Base-by-base conservation (phyloP, 2,113 vertebrate genomes). In the Gambusia holbrooki region DNA sequence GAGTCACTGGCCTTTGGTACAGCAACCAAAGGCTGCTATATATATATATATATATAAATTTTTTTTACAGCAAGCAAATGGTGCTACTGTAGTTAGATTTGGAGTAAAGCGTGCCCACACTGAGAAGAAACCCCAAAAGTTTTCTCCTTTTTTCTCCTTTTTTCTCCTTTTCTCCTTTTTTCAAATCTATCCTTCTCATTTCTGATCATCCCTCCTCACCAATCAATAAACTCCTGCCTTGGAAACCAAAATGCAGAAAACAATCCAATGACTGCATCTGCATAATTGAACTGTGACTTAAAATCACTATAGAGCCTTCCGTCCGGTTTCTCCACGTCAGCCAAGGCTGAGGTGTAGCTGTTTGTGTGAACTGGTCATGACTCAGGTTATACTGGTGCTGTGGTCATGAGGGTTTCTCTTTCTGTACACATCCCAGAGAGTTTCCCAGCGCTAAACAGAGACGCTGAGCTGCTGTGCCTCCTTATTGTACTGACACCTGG, bases 201-300 rank as follows among this genome's bases (percentile, higher is more conserved):
- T 69, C n/a, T 68, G 3, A 66, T 66, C 60, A 10, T 65, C 66
- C 45, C 19, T 68, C 76, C 28, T 76, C 37, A 60, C 66, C 73
- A 80, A 92, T 93, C 88, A 89, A 93, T 92, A 90, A 70, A 69
- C 72, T 82, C 68, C 66, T 32, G 45, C 86, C 81, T 78, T 79
- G 84, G 73, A 86, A n/a, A 64, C 74, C 81, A 74, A 88, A 90
- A 83, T 85, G 51, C 80, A 89, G 70, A 76, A 87, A 70, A 77
- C 63, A 75, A 71, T 89, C 85, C 87, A 93, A 60, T 86, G 65
- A 79, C 4, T 17, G 70, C 73, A 91, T 92, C 85, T 90, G 75
- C 90, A 93, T 93, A 89, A 93, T 92, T 92, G 81, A 84, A 81
- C 73, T 62, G 61, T 77, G 68, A 69, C 70, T 88, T 85, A 80